These are phyloP conservation scores for Phycodurus eques DNA, from an alignment of 2,113 vertebrate species.

Conservation along the genomic window DNA sequence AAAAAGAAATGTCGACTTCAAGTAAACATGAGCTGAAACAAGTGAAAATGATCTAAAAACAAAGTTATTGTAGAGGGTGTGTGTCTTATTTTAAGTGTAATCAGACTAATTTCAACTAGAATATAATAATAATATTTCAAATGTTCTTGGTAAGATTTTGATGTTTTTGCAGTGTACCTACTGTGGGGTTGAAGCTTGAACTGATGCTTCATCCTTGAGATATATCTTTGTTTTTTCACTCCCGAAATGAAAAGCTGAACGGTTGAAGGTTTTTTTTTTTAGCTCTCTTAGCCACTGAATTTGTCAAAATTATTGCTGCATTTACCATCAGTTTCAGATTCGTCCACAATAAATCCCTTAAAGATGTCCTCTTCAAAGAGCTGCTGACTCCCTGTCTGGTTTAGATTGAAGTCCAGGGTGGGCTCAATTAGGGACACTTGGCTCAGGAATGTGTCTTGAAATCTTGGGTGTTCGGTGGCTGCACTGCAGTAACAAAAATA, in stretches of 20 bases:
- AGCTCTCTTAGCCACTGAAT: not conserved
- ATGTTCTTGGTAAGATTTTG: too few relatives aligned
- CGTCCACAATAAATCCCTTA: constrained; percentile 29
- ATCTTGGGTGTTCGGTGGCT: not conserved
- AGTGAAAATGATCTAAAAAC: not conserved
- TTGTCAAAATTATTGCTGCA: not conserved
- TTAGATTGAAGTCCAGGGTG: constrained; percentile 28
- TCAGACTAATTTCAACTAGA: too few relatives aligned
- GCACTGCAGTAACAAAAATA: constrained; percentile 31
- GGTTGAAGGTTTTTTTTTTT: too few relatives aligned
- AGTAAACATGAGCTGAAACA: not conserved
- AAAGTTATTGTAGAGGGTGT: not conserved
- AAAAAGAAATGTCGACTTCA: too few relatives aligned
- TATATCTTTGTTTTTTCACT: constrained; percentile 39
- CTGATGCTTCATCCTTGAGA: constrained; percentile 30
- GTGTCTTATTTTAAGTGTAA: too few relatives aligned
- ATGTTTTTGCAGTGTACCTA: constrained; percentile 23
- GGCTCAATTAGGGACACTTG: constrained; percentile 18
- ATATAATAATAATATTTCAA: too few relatives aligned
- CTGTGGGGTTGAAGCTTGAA: constrained; percentile 37
- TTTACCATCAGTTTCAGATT: constrained; percentile 32
- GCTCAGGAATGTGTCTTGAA: constrained; percentile 11
- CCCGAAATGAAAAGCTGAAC: constrained; percentile 33
- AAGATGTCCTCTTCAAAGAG: constrained; percentile 45
- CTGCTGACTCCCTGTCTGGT: constrained; percentile 28